phyloP scores from a whole-genome alignment of 2,113 vertebrate genomes.

The Dipodomys spectabilis region DNA sequence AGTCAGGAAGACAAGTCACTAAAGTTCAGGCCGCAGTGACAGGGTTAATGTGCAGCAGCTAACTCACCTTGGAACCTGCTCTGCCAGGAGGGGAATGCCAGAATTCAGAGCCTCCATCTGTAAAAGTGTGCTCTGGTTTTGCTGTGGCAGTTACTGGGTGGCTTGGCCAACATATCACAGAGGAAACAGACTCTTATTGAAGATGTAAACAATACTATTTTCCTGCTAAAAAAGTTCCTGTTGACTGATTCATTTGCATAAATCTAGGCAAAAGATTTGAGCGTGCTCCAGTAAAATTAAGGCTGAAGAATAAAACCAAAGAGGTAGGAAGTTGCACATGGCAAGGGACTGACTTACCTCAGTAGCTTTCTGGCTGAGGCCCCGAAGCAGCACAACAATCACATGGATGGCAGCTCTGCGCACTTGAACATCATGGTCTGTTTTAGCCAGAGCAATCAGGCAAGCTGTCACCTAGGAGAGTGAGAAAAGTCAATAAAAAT shows the following conservation, averaged over 20 bases:
- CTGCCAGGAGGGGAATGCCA: neutral
- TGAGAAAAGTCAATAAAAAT: conserved; percentile 37
- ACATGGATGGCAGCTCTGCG: conserved; percentile 95
- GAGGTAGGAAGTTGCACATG: neutral
- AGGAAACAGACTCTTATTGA: conserved; percentile 18
- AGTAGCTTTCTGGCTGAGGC: conserved; percentile 92
- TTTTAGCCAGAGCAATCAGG: conserved; percentile 90
- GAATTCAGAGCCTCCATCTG: neutral
- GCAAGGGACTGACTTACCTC: conserved; percentile 87
- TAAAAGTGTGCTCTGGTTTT: neutral
- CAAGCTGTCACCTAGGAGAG: conserved; percentile 85
- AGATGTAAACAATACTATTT: conserved; percentile 10
- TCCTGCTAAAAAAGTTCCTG: conserved; percentile 5
- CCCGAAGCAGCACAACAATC: conserved; percentile 92
- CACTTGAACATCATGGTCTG: conserved; percentile 91
- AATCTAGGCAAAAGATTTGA: neutral
- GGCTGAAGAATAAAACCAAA: neutral
- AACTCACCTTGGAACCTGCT: neutral
- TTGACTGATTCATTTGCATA: neutral
- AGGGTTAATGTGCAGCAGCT: neutral
- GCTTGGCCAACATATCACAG: neutral
- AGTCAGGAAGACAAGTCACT: conserved; percentile 46
- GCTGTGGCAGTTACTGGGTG: neutral
- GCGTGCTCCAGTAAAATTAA: conserved; percentile 20
- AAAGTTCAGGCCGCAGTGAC: conserved; percentile 23